Conservation (phyloP, 2,888 invertebrate species). For the Lamellibrachia satsuma region DNA sequence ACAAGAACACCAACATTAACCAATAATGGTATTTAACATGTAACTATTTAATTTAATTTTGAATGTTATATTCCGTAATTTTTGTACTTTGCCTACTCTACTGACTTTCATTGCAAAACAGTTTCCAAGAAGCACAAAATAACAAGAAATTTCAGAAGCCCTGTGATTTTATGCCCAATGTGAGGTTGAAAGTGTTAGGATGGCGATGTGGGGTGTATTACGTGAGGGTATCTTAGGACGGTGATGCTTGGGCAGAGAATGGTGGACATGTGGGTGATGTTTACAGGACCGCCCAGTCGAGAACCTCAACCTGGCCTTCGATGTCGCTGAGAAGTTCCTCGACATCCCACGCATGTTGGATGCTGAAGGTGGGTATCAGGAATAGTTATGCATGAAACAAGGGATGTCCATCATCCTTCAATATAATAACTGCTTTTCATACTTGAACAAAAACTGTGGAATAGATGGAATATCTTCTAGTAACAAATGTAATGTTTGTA, state of each 20-base stretch:
- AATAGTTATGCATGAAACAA: conserved; percentile 43
- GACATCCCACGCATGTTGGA: conserved; percentile 99
- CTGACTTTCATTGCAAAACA: neutral
- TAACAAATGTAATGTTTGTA: no score
- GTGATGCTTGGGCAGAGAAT: neutral
- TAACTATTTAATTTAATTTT: no score
- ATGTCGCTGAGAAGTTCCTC: conserved; percentile 99
- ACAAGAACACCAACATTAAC: neutral
- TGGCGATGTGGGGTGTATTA: neutral
- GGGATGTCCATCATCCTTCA: no score
- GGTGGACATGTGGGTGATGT: neutral
- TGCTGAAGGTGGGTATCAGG: conserved; percentile 86
- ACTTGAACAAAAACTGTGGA: no score
- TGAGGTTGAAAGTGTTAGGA: neutral
- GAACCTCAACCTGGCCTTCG: conserved; percentile 99
- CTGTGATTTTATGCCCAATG: neutral
- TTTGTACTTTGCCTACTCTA: neutral
- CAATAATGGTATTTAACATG: no score
- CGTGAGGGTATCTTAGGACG: no score
- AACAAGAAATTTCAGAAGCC: neutral
- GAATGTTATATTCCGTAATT: neutral
- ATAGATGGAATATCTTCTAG: no score
- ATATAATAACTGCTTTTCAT: no score
- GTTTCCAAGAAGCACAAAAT: neutral
- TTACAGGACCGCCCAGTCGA: conserved; percentile 91